These are phyloP conservation scores for Orthosia gracilis DNA, from an alignment of 2,888 invertebrate genomes.

Conservation along the genomic window DNA sequence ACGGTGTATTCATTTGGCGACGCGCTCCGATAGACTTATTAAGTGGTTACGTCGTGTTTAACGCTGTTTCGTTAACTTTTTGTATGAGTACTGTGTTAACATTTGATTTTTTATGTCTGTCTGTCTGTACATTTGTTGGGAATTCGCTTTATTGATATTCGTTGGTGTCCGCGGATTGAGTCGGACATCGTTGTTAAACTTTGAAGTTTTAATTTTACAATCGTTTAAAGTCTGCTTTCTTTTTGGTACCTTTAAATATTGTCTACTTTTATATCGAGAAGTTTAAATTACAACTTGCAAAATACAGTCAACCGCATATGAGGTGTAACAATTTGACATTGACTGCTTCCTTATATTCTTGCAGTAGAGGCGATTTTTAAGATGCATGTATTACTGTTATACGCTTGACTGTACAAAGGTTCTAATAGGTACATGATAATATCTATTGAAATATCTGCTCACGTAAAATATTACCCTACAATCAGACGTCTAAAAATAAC, in stretches of 20 bases:
- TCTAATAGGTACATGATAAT: no score
- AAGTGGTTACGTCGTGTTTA: conserved; percentile 76
- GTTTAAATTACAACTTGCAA: not conserved
- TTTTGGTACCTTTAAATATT: no score
- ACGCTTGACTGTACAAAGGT: no score
- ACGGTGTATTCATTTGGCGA: conserved; percentile 77
- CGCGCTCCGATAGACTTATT: conserved; percentile 76
- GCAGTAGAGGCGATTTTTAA: no score
- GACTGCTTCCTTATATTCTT: no score
- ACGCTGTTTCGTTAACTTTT: conserved; percentile 69
- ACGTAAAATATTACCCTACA: no score
- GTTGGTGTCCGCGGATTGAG: conserved; percentile 17
- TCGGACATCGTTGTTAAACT: conserved; percentile 7
- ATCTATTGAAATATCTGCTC: no score
- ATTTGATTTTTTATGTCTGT: conserved; percentile 55
- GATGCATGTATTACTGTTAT: no score
- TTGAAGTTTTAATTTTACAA: not conserved
- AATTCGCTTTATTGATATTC: conserved; percentile 31
- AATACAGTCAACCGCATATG: not conserved
- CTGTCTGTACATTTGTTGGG: conserved; percentile 33
- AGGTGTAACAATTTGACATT: no score
- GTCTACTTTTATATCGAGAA: not conserved
- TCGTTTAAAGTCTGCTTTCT: no score
- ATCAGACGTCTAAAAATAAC: no score
- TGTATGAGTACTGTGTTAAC: conserved; percentile 56